A percentile compares a stretch with the other conserved stretches of the same genome.
These are phyloP conservation scores for Pedicia rivosa DNA, from an alignment of 2,888 invertebrate genomes.

Conservation along the genomic window DNA sequence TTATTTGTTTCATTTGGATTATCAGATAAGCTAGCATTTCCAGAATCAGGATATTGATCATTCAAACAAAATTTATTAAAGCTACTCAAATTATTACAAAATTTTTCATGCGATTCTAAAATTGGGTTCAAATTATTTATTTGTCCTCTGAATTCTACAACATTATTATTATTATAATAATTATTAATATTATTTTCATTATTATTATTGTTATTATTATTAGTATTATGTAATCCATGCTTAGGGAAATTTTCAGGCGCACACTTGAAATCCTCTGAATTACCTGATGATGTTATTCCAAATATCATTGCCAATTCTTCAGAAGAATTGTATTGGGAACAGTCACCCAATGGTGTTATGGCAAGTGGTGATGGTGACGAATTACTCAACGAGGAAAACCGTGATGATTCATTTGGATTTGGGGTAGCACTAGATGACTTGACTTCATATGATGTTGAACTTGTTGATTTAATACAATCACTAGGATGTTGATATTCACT, in stretches of 20 bases:
- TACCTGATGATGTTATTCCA: constrained; percentile 26
- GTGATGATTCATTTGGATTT: constrained; percentile 15
- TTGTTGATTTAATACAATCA: constrained; percentile 30
- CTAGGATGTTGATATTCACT: constrained; percentile 27
- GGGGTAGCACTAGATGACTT: constrained; percentile 24
- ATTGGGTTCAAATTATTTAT: too few relatives aligned
- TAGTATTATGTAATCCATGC: constrained; percentile 9
- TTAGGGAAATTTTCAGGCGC: neutral
- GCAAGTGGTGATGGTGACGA: constrained; percentile 23
- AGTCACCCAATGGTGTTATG: constrained; percentile 20
- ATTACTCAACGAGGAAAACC: too few relatives aligned
- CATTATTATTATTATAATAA: neutral
- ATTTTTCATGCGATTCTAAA: too few relatives aligned
- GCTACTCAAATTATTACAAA: neutral
- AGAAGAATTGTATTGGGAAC: constrained; percentile 45
- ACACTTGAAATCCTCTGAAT: constrained; percentile 5
- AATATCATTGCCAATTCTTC: constrained; percentile 48
- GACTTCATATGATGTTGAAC: constrained; percentile 30
- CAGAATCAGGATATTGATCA: neutral
- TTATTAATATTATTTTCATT: constrained; percentile 4
- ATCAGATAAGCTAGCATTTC: neutral
- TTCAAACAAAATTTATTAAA: neutral
- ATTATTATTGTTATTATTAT: constrained; percentile 7
- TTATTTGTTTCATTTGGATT: neutral
- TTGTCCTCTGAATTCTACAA: neutral